Conservation (phyloP, 1,140 invertebrate genomes). For the Chrysopa pallens region DNA sequence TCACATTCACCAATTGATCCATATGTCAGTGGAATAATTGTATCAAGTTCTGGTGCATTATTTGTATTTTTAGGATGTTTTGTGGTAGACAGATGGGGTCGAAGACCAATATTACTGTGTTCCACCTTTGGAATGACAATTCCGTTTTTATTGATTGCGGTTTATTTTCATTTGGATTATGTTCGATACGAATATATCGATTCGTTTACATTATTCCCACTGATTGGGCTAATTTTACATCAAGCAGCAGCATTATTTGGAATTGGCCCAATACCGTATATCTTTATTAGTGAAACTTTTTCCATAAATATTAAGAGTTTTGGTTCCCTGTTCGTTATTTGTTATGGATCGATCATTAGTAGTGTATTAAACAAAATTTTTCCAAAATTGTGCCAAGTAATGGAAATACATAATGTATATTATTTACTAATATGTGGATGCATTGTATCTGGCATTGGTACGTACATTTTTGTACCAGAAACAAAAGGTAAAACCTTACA, state of each 20-base stretch:
- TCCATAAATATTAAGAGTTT: slow-evolving; percentile 16
- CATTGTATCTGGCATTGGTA: slow-evolving; percentile 50
- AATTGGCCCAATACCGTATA: slow-evolving; percentile 12
- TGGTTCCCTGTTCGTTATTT: slow-evolving; percentile 9
- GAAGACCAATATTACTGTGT: background rate
- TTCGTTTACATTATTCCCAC: slow-evolving; percentile 3
- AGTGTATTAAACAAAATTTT: slow-evolving; percentile 20
- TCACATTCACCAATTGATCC: slow-evolving; percentile 15
- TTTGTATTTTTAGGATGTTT: no score
- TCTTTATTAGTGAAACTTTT: slow-evolving; percentile 19
- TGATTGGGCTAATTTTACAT: slow-evolving; percentile 10
- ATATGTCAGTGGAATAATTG: slow-evolving; percentile 18
- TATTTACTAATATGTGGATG: slow-evolving; percentile 62
- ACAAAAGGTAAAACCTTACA: slow-evolving; percentile 77
- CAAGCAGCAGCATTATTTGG: slow-evolving; percentile 12
- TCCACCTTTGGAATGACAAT: background rate
- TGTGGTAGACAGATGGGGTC: background rate
- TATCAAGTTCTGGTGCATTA: slow-evolving; percentile 34
- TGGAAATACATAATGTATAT: slow-evolving; percentile 55
- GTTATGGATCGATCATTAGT: slow-evolving; percentile 8
- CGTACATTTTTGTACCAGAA: slow-evolving; percentile 71
- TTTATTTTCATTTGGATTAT: slow-evolving; percentile 5
- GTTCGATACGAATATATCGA: slow-evolving; percentile 1
- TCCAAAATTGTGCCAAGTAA: slow-evolving; percentile 19
- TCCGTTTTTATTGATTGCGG: background rate